phyloP scores from a whole-genome alignment of 2,113 vertebrate species.

The Pica pica region DNA sequence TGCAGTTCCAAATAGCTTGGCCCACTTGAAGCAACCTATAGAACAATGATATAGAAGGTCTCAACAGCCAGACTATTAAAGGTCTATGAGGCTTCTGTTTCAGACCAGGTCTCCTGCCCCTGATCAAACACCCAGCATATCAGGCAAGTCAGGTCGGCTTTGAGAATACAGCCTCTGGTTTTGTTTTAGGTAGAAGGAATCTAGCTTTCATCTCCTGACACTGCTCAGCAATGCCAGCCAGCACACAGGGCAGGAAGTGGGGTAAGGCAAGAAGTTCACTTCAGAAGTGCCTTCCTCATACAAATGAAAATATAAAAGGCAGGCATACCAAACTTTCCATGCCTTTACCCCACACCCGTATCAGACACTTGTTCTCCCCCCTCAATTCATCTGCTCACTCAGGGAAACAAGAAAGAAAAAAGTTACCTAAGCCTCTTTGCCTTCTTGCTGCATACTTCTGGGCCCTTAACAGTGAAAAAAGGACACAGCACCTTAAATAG shows the following conservation, averaged over 20 bases:
- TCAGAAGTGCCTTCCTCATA: not conserved
- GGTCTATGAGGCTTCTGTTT: not conserved
- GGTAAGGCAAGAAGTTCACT: not conserved
- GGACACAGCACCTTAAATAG: not conserved
- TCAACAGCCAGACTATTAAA: not conserved
- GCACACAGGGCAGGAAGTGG: accelerated
- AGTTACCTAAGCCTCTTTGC: not conserved
- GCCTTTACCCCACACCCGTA: not conserved
- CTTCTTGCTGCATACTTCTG: not conserved
- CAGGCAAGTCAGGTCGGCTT: not conserved
- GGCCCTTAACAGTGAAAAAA: not conserved
- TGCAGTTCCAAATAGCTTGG: not conserved
- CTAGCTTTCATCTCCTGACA: not conserved
- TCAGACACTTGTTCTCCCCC: not conserved
- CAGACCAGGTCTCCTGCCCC: not conserved
- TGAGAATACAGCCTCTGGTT: not conserved
- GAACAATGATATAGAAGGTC: not conserved
- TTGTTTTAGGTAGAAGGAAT: not conserved
- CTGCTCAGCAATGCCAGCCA: not conserved
- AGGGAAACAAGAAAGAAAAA: not conserved
- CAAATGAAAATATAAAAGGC: not conserved
- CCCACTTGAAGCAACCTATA: not conserved
- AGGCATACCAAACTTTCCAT: not conserved
- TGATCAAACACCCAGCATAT: not conserved
- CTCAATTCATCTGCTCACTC: not conserved